phyloP scores from a whole-genome alignment of 2,113 vertebrate genomes.

The Progne subis region DNA sequence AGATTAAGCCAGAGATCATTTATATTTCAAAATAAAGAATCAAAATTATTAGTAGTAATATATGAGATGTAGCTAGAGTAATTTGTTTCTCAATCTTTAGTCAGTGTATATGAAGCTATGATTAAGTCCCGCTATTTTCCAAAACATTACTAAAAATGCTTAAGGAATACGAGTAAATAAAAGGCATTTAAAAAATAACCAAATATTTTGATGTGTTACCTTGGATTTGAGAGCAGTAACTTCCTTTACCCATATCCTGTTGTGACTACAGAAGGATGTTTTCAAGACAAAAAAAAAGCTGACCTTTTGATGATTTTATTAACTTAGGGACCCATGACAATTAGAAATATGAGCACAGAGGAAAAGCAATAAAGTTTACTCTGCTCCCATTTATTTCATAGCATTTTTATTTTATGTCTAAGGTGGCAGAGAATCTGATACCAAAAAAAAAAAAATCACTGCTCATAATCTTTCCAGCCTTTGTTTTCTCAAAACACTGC shows the following conservation, averaged over 20 bases:
- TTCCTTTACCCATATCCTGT: constrained; percentile 13
- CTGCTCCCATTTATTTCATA: not conserved
- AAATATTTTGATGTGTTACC: constrained; percentile 13
- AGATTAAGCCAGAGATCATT: not conserved
- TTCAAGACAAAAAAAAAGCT: not conserved
- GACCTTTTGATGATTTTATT: constrained; percentile 51
- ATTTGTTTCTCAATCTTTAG: not conserved
- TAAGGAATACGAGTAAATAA: not conserved
- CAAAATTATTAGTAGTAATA: not conserved
- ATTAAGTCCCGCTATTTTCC: not conserved
- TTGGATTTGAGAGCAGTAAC: not conserved
- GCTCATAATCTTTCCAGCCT: not conserved
- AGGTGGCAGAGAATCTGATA: not conserved
- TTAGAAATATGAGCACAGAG: constrained; percentile 39
- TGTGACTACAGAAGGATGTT: not conserved
- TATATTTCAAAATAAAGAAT: not conserved
- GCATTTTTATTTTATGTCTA: not conserved
- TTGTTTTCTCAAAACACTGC: not conserved
- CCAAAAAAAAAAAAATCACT: not conserved
- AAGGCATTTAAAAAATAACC: not conserved
- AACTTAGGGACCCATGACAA: constrained; percentile 23
- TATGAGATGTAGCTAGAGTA: not conserved
- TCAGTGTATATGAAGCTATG: not conserved
- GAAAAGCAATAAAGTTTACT: constrained; percentile 3
- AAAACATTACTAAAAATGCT: not conserved